A percentile compares a stretch with the other conserved stretches of the same genome.
Conservation (phyloP, 2,888 invertebrate genomes). For the Cistogaster globosa region DNA sequence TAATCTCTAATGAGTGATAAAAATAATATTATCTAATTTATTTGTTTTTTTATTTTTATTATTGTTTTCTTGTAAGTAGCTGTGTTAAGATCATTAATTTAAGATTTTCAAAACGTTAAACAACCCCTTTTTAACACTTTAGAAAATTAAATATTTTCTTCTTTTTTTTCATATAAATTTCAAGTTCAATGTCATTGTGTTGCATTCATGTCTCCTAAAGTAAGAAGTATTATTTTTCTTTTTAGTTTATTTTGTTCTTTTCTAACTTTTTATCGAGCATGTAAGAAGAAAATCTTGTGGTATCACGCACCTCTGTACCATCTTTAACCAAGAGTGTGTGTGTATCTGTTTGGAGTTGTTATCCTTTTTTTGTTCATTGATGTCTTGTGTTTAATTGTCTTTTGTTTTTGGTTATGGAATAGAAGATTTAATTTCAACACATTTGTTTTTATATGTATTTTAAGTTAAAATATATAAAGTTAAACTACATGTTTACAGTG, state of each 20-base stretch:
- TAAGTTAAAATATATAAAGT: not conserved
- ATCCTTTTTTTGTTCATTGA: slow-evolving; percentile 43
- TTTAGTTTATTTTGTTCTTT: slow-evolving; percentile 42
- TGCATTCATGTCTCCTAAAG: slow-evolving; percentile 12
- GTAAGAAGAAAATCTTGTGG: slow-evolving; percentile 62
- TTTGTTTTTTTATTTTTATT: slow-evolving; percentile 44
- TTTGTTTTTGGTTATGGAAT: slow-evolving; percentile 20
- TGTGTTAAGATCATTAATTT: slow-evolving; percentile 57
- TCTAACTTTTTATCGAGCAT: slow-evolving; percentile 39
- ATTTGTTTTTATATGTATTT: slow-evolving; percentile 27
- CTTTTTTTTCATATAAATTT: slow-evolving; percentile 16
- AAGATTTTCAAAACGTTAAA: slow-evolving; percentile 33
- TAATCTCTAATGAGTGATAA: not conserved
- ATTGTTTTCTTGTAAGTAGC: slow-evolving; percentile 50
- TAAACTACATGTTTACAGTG: slow-evolving; percentile 2
- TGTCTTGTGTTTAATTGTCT: slow-evolving; percentile 34
- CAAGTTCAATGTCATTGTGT: slow-evolving; percentile 62
- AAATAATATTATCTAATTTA: slow-evolving; percentile 47
- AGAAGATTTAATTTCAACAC: slow-evolving; percentile 52
- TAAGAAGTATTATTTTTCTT: not conserved
- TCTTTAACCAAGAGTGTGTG: not conserved
- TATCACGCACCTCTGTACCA: slow-evolving; percentile 26
- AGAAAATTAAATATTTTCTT: slow-evolving; percentile 26
- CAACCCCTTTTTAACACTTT: slow-evolving; percentile 68
- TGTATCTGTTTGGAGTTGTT: slow-evolving; percentile 7